Evolutionary conservation across 2,888 invertebrate species (phyloP).

Genomic region (Notodonta ziczac): DNA sequence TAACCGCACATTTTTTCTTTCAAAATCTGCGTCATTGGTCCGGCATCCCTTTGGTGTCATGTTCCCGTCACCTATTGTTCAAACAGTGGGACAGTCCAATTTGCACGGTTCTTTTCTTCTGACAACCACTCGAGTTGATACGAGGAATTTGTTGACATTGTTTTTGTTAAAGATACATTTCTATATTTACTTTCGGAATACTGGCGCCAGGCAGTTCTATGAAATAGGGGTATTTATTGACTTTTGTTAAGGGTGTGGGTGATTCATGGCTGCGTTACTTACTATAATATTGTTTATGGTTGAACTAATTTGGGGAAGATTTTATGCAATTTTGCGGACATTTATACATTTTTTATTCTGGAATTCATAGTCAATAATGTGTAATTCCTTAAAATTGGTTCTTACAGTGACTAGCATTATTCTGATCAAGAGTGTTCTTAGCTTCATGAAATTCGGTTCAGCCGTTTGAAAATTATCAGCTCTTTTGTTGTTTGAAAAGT

Average conservation of each 20-base stretch:
- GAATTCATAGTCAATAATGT: background rate
- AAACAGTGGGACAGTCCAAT: slow-evolving; percentile 20
- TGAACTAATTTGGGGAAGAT: background rate
- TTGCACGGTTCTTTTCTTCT: slow-evolving; percentile 32
- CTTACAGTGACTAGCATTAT: too few relatives aligned
- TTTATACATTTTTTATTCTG: too few relatives aligned
- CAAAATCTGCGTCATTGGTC: slow-evolving; percentile 19
- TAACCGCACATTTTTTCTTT: background rate
- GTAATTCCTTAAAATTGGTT: too few relatives aligned
- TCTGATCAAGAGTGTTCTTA: too few relatives aligned
- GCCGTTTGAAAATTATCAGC: too few relatives aligned
- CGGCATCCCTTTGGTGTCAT: slow-evolving; percentile 29
- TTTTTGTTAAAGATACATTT: slow-evolving; percentile 21
- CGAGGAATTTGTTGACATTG: slow-evolving; percentile 30
- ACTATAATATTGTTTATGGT: background rate
- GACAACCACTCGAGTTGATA: slow-evolving; percentile 33
- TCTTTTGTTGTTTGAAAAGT: too few relatives aligned
- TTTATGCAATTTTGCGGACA: too few relatives aligned
- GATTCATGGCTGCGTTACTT: slow-evolving; percentile 1
- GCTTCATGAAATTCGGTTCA: too few relatives aligned
- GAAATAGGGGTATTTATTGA: slow-evolving; percentile 10
- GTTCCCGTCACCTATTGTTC: slow-evolving; percentile 31
- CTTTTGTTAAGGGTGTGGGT: background rate
- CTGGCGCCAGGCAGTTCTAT: slow-evolving; percentile 40
- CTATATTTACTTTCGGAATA: slow-evolving; percentile 27